Evolutionary conservation across 1,140 invertebrate genomes (phyloP).

Genomic region (Hesperophylax magnus): DNA sequence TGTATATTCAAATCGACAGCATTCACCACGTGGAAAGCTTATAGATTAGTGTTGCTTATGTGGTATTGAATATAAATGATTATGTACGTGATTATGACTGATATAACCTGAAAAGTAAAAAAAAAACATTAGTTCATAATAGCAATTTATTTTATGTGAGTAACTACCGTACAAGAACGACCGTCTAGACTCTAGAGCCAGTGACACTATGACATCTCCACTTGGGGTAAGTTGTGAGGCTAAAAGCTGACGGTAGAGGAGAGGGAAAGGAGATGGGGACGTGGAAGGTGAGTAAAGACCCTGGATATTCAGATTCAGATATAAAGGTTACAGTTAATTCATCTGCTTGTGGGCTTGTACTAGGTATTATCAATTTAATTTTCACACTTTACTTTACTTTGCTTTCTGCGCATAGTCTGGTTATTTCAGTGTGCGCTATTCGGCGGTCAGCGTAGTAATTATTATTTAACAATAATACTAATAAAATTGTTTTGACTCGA

Average conservation of each 20-base stretch:
- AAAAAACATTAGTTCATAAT: not conserved
- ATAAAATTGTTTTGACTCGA: too few relatives aligned
- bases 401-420: too few relatives aligned
- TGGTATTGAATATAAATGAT: slow-evolving; percentile 34
- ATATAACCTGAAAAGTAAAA: slow-evolving; percentile 28
- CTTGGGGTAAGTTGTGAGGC: not conserved
- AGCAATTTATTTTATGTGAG: not conserved
- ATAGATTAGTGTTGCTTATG: not conserved
- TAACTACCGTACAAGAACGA: not conserved
- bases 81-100: slow-evolving; percentile 21
- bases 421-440: too few relatives aligned
- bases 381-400: too few relatives aligned
- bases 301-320: not conserved
- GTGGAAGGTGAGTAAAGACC: not conserved
- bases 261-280: not conserved
- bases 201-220: not conserved
- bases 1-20: too few relatives aligned
- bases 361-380: too few relatives aligned
- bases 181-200: too few relatives aligned
- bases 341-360: not conserved
- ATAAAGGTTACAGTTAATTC: not conserved
- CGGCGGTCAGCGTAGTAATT: too few relatives aligned
- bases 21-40: not conserved
- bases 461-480: too few relatives aligned
- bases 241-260: too few relatives aligned